Base-by-base conservation (phyloP, 2,113 vertebrate genomes). In the Mixornis gularis region DNA sequence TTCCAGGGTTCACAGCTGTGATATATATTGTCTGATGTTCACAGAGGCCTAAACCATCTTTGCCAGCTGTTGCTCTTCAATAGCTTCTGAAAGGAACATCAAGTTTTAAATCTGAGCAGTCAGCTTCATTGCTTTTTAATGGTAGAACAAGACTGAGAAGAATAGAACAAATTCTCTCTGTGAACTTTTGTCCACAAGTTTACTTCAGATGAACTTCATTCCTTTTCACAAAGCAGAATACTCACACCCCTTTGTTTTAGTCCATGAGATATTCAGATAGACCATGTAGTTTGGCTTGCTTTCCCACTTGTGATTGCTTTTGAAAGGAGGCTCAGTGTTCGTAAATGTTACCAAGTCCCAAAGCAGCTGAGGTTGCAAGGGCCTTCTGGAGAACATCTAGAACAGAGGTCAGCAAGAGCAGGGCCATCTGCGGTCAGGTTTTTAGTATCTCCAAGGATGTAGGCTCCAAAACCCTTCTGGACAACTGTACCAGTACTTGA, bases 1-100 rank as follows among this genome's bases (percentile, higher is more conserved):
- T 60, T 74, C 82, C 34, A 62, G 52, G 38, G 36, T 92, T 95
- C 74, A 59, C 81, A 92, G 58, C 79, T 94, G 71, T 84, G 84
- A 65, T 68, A 29, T 48, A 24, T 44, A 56, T n/a, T 49, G 32
- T 77, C 53, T 68, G n/a, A 90, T 84, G 74, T 25, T 85, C 64
- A 81, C 27, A 92, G 90, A 93, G 62, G 48, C 68, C 49, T 79
- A 92, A 95, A 46, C 9, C 1, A 4, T 74, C 52, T 87, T 92
- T 68, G 25, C 58, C 41, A 76, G 66, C 77, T 68, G 59, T 93
- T 94, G 55, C 43, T 94, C 36, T 66, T 79, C 26, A 87, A 68
- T 51, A 66, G 12, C 56, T 36, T 93, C 93, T 34, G 56, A 90
- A 79, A 90, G 44, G 52, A 89, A 17, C 18, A 58, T 56, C 20